Conservation (phyloP, 2,797 vertebrate species). For the Takifugu rubripes region DNA sequence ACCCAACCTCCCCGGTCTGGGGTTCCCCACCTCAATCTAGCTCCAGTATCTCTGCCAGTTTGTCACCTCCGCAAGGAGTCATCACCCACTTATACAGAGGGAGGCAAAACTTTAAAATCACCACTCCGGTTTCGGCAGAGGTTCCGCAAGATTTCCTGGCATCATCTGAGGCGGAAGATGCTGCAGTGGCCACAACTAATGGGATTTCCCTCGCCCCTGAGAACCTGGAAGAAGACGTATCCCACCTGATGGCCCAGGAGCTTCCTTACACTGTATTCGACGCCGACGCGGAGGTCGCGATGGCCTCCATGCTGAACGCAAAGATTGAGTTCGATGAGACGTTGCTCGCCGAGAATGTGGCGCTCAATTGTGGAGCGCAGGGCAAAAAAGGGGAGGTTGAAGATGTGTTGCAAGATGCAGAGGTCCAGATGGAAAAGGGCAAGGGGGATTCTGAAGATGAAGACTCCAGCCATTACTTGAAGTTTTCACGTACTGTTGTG, state of each 20-base stretch:
- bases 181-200: slow-evolving; percentile 64
- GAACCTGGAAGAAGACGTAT: slow-evolving; percentile 66
- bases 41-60: slow-evolving; percentile 54
- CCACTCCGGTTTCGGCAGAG: slow-evolving; percentile 67
- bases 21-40: slow-evolving; percentile 61
- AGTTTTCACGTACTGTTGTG: slow-evolving; percentile 81
- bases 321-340: slow-evolving; percentile 86
- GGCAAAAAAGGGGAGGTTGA: slow-evolving; percentile 44
- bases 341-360: slow-evolving; percentile 78
- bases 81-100: slow-evolving; percentile 57
- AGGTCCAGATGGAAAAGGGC: slow-evolving; percentile 18
- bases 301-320: slow-evolving; percentile 80
- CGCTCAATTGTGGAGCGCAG: slow-evolving; percentile 62
- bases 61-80: slow-evolving; percentile 53
- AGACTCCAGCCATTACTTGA: slow-evolving; percentile 71
- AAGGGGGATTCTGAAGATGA: slow-evolving; percentile 67
- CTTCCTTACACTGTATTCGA: slow-evolving; percentile 74
- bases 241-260: slow-evolving; percentile 70
- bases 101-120: slow-evolving; percentile 66
- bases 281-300: slow-evolving; percentile 76
- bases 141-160: slow-evolving; percentile 73
- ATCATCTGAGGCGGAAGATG: slow-evolving; percentile 72
- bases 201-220: slow-evolving; percentile 64
- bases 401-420: slow-evolving; percentile 24
- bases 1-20: slow-evolving; percentile 61